Base-by-base conservation (phyloP, 2,113 vertebrate species). In the Heterocephalus glaber region DNA sequence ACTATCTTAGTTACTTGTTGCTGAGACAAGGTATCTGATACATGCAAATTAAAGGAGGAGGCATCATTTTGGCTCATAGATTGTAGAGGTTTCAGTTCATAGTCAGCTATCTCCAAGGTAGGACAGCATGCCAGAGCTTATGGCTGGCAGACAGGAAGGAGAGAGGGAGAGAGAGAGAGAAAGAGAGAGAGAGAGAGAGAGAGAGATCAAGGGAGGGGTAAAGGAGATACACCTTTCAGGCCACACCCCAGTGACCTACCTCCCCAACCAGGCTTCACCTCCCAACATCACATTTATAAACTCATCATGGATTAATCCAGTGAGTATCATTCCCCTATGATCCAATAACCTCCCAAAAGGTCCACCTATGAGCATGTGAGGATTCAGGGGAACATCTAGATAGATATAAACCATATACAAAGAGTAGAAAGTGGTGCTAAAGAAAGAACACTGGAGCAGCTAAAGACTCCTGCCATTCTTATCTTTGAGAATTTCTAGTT, bases 401-500 rank as follows among this genome's bases (percentile, higher is more conserved):
- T 14, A 14, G 12, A 6, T 47, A 76, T 30, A 76, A 74, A 76
- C 24, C 13, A 28, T 41, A 49, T 4, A 49, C 20, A 47, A 30
- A 82, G 12, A 81, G 28, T 58, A 65, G 82, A 52, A 63, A 63
- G 54, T 58, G 5, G 0, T 68, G 12, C 35, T 54, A 14, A 41
- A 13, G 30, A 93, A 91, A 95, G n/a, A 68, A 66, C 8, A n/a
- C 41, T 79, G 79, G 41, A 63, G 56, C 54, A 26, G 9, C 17
- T 93, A 47, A 89, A 12, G 35, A 26, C n/a, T 92, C 52, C 72
- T 92, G 20, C 61, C n/a, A n/a, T 22, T 91, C 79, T 87, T 79
- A 5, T 81, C 68, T 86, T 88, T 72, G 79, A 66, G 86, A 65
- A 92, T 79, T 66, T 96, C n/a, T 60, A 86, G 2, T 61, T 94